Base-by-base conservation (phyloP, 1,140 invertebrate species). In the Formica selysi region DNA sequence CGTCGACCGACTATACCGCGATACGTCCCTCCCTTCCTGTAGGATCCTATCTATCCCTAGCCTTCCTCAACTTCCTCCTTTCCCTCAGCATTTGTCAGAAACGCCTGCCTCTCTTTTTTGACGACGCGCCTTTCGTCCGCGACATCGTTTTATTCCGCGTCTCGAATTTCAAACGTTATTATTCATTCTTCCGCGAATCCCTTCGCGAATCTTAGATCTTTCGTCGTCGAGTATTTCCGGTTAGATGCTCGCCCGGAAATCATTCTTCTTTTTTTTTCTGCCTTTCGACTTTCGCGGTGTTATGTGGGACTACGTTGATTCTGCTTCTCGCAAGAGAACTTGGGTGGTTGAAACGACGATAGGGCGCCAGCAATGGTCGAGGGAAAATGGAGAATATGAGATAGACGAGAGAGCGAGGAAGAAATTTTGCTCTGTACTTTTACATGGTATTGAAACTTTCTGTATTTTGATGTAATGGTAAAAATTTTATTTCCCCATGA, bases 111-210 rank as follows among this genome's bases (percentile, higher is more conserved):
- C 22, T 79, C 48, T 61, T 68, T 78, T 68, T 79, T 71, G 76
- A 44, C 79, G 48, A 61, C 68, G 68, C 83, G 85, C 81, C 79
- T 88, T 79, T 84, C 91, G 86, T 91, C 90, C 87, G 89, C 91
- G 92, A 92, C 92, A 92, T 93, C 93, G 91, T 93, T 94, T 94
- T 92, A 94, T 94, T 94, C 92, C 91, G 90, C 93, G 88, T 94
- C 91, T 94, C 92, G 92, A 94, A 94, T 93, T 94, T 94, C 93
- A 93, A 93, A 94, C 91, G 92, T 94, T 93, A 94, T 94, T 94
- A 94, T 94, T 94, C 94, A 94, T 92, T 91, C 89, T 94, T 94
- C 92, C 92, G 90, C 93, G 92, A 91, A 88, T 90, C 61, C 91
- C 90, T 90, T 88, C 89, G 86, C 92, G 89, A 91, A 93, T 93